A percentile compares a stretch with the other conserved stretches of the same genome.
These are phyloP conservation scores for Mico argentatus DNA, from an alignment of 2,797 vertebrate genomes.

Conservation along the genomic window DNA sequence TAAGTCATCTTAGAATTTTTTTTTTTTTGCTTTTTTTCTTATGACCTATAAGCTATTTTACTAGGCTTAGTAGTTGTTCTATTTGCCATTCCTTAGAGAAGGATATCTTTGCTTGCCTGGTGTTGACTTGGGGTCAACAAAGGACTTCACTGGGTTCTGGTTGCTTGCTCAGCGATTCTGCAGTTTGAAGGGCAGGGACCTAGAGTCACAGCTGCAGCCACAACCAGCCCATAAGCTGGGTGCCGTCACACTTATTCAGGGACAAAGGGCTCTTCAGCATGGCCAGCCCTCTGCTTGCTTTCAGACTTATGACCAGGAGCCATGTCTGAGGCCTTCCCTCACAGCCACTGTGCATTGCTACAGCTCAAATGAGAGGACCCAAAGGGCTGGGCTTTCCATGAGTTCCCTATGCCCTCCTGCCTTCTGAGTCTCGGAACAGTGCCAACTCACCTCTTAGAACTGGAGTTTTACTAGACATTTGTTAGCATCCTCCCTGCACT, in stretches of 20 bases:
- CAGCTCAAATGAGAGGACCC: not conserved
- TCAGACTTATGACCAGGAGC: not conserved
- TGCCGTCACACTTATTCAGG: no score
- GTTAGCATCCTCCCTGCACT: not conserved
- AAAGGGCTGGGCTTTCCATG: not conserved
- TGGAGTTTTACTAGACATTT: not conserved
- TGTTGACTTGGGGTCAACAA: not conserved
- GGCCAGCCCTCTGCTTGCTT: not conserved
- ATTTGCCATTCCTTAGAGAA: not conserved
- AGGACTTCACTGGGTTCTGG: not conserved
- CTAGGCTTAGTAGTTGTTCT: not conserved
- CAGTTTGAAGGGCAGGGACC: not conserved
- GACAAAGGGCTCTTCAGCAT: fast-evolving
- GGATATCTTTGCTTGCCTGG: not conserved
- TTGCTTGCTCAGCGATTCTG: not conserved
- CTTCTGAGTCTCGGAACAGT: not conserved
- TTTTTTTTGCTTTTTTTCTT: not conserved
- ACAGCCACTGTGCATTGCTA: not conserved
- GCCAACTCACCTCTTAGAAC: not conserved
- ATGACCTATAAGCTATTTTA: not conserved
- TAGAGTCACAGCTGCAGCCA: not conserved
- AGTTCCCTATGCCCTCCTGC: not conserved
- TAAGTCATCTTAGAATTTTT: not conserved
- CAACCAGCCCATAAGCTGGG: not conserved
- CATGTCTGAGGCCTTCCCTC: not conserved